phyloP scores from a whole-genome alignment of 2,888 invertebrate species.

The Synanthedon andrenaeformis region DNA sequence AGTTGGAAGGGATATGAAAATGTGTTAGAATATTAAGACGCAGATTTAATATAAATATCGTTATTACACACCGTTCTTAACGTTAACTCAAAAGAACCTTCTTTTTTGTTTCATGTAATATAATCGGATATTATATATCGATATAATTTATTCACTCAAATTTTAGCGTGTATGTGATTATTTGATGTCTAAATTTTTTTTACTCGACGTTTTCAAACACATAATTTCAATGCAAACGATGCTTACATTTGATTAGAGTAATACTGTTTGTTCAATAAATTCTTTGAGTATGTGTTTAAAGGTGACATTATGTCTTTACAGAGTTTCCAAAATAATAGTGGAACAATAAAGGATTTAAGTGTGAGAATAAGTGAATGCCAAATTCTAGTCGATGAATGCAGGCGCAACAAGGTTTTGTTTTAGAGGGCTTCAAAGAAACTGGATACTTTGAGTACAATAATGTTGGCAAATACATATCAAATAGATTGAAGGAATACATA shows the following conservation, averaged over 20 bases:
- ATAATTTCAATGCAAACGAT: too few relatives aligned
- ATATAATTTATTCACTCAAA: background rate
- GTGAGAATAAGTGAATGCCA: constrained; percentile 13
- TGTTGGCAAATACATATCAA: constrained; percentile 25
- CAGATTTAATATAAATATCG: too few relatives aligned
- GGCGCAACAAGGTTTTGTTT: constrained; percentile 9
- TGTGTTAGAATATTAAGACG: too few relatives aligned
- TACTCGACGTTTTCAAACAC: too few relatives aligned
- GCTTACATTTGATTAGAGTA: too few relatives aligned
- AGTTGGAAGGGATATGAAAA: too few relatives aligned
- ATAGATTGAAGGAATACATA: constrained; percentile 23
- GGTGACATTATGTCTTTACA: constrained; percentile 6
- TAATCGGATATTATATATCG: too few relatives aligned
- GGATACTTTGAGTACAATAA: constrained; percentile 16
- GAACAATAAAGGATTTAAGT: constrained; percentile 14
- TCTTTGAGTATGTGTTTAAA: too few relatives aligned
- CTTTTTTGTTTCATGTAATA: too few relatives aligned
- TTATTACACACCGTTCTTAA: too few relatives aligned
- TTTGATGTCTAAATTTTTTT: background rate
- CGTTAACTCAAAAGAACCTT: too few relatives aligned
- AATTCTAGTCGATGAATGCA: constrained; percentile 11
- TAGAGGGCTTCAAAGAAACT: constrained; percentile 16
- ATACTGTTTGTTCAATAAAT: too few relatives aligned
- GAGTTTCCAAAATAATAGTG: constrained; percentile 11
- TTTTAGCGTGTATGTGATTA: background rate